These are phyloP conservation scores for Cygnus buccinator DNA, from an alignment of 2,113 vertebrate genomes.

Conservation along the genomic window DNA sequence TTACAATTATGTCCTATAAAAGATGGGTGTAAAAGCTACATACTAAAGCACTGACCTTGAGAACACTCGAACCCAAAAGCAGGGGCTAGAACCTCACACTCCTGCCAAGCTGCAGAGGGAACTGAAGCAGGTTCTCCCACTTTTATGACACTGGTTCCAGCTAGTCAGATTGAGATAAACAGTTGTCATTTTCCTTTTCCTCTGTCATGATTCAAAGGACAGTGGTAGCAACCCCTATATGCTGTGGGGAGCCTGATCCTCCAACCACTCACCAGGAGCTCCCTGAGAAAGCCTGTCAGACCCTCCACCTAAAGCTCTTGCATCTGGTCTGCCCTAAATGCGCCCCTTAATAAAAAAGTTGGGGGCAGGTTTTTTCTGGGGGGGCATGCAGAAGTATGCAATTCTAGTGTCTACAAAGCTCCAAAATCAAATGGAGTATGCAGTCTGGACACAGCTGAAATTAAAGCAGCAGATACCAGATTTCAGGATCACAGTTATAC, in stretches of 20 bases:
- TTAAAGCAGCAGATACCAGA: rapidly evolving
- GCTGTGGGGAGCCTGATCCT: not conserved
- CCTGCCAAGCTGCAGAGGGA: not conserved
- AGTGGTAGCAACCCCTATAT: not conserved
- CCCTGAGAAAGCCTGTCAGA: not conserved
- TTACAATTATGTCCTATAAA: not conserved
- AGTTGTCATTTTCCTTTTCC: not conserved
- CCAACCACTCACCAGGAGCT: not conserved
- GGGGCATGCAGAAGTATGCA: not conserved
- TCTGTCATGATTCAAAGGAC: not conserved
- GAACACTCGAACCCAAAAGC: not conserved
- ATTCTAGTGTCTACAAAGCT: not conserved
- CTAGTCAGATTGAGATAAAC: not conserved
- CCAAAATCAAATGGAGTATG: not conserved
- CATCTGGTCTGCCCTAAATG: not conserved
- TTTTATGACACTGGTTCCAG: not conserved
- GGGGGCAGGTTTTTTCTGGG: not conserved
- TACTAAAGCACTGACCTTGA: not conserved
- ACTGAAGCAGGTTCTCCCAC: not conserved
- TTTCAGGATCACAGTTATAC: not conserved
- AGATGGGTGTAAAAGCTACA: not conserved
- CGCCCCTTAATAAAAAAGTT: not conserved
- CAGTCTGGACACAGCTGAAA: not conserved
- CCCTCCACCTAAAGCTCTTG: no score
- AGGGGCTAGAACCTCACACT: not conserved